phyloP scores from a whole-genome alignment of 1,140 invertebrate species.

The Drosophila pandora region DNA sequence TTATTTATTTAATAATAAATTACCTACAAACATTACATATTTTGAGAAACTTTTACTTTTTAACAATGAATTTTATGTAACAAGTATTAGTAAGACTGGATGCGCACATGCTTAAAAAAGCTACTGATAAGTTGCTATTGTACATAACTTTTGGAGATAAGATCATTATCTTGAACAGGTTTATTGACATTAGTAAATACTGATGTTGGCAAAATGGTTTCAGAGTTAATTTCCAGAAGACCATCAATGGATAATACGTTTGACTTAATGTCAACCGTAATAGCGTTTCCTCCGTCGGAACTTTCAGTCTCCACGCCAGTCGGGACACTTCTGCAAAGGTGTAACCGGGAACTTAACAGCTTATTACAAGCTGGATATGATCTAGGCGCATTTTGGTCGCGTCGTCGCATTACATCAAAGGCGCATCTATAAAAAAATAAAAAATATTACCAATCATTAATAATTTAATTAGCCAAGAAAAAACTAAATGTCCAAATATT shows the following conservation, averaged over 20 bases:
- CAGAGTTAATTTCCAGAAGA: constrained; percentile 35
- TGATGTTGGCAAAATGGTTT: constrained; percentile 32
- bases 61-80: no score
- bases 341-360: constrained; percentile 85
- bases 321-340: constrained; percentile 55
- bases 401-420: constrained; percentile 87
- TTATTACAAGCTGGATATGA: constrained; percentile 87
- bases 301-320: constrained; percentile 29
- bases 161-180: no score
- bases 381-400: constrained; percentile 86
- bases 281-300: constrained; percentile 39
- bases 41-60: no score
- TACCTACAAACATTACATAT: no score
- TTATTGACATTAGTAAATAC: no score
- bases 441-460: not conserved
- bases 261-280: constrained; percentile 32
- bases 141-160: no score
- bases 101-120: no score
- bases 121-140: no score
- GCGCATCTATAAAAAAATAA: constrained; percentile 86
- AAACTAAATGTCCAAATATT: no score
- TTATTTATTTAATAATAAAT: no score
- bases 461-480: not conserved
- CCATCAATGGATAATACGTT: constrained; percentile 42
- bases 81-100: no score